Percentiles rank a stretch among this genome's conserved stretches.
Evolutionary conservation across 2,797 vertebrate species (phyloP).

Genomic region (Geotrypetes seraphini): DNA sequence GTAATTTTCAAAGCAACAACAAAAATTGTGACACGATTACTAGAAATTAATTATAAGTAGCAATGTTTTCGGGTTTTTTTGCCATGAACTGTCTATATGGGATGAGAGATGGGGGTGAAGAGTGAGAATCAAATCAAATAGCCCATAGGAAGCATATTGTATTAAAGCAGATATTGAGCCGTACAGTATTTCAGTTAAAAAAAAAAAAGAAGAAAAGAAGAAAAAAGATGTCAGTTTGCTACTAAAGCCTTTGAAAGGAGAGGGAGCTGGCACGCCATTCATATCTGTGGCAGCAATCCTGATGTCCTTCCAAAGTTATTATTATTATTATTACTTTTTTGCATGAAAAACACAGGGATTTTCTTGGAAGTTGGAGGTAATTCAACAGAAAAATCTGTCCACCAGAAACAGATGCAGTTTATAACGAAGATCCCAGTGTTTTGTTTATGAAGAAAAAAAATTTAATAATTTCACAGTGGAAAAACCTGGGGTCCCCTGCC

Average conservation of each 20-base stretch:
- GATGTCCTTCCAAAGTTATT: constrained; percentile 17
- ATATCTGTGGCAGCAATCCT: constrained; percentile 12
- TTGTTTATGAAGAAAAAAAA: constrained; percentile 56
- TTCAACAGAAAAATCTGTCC: constrained; percentile 18
- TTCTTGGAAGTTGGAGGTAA: constrained; percentile 14
- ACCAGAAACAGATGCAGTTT: constrained; percentile 30
- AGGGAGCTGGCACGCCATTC: constrained; percentile 8
- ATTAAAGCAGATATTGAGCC: too few species aligned
- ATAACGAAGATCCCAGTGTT: constrained; percentile 51
- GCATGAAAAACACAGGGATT: constrained; percentile 10
- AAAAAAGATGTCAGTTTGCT: constrained; percentile 20
- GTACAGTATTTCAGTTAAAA: too few species aligned
- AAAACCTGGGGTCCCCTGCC: constrained; percentile 57
- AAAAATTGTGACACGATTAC: constrained; percentile 5
- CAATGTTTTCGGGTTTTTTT: too few species aligned
- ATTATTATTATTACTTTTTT: constrained; percentile 13
- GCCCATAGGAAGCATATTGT: too few species aligned
- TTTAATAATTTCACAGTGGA: constrained; percentile 48
- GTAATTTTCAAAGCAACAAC: too few species aligned
- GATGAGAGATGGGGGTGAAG: too few species aligned
- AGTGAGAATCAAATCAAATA: too few species aligned
- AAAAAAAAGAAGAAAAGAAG: too few species aligned
- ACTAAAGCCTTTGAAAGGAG: constrained; percentile 3
- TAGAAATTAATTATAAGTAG: constrained; percentile 1
- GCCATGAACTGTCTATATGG: too few species aligned